Conservation (phyloP, 2,113 vertebrate species). For the Desmodus rotundus region DNA sequence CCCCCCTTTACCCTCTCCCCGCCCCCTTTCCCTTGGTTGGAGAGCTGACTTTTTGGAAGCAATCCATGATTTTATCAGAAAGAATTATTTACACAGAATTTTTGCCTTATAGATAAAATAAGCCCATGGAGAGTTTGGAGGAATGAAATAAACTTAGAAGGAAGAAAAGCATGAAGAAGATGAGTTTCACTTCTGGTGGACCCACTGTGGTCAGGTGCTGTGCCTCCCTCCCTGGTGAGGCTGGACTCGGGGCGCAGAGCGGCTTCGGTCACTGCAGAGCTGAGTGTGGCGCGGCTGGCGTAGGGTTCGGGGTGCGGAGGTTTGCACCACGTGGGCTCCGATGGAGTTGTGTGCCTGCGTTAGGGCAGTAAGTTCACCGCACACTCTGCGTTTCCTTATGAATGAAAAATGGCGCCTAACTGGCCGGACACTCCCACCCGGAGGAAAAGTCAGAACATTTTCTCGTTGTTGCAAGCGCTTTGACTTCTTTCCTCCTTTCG, state of each 20-base stretch:
- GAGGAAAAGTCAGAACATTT: not conserved
- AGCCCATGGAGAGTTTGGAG: not conserved
- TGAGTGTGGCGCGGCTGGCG: not conserved
- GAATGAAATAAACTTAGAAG: not conserved
- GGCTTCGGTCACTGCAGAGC: no score
- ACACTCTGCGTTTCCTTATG: constrained; percentile 34
- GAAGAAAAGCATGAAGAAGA: not conserved
- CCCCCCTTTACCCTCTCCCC: not conserved
- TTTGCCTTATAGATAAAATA: not conserved
- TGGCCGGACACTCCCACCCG: not conserved
- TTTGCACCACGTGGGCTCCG: not conserved
- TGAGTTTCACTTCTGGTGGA: not conserved
- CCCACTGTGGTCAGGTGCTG: not conserved
- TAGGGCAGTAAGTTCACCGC: constrained; percentile 17
- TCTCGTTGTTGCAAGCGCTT: constrained; percentile 43
- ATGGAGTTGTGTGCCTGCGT: not conserved
- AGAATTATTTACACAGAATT: not conserved
- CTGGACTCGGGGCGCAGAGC: not conserved
- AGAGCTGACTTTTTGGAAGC: not conserved
- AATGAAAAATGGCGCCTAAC: constrained; percentile 39
- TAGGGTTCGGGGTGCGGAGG: not conserved
- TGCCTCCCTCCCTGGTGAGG: not conserved
- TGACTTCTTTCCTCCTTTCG: not conserved
- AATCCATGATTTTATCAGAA: not conserved
- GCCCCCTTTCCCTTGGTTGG: not conserved